Base-by-base conservation (phyloP, 2,113 vertebrate species). In the Herpailurus yagouaroundi region DNA sequence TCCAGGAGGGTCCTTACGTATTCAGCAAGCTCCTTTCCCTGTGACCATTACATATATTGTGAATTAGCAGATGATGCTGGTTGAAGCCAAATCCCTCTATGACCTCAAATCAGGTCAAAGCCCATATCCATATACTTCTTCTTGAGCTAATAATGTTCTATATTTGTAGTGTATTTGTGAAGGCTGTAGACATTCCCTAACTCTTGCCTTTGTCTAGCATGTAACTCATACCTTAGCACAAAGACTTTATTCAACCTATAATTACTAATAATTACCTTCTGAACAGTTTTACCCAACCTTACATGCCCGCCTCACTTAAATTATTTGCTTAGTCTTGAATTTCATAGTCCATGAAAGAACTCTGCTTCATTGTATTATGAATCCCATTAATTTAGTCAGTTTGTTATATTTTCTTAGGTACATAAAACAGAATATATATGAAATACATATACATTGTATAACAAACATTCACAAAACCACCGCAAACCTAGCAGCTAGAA, bases 171-270 rank as follows among this genome's bases (percentile, higher is more conserved):
- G 29, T 8, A 50, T 64, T 81, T 88, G n/a, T n/a, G 38, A 71
- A 90, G 79, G 82, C 69, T 12, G 12, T 48, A 64, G 52, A 6
- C 12, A 55, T 71, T 89, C 48, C 3, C 36, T 86, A 45, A 79
- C 50, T 94, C n/a, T 89, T 95, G 16, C 33, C 52, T 88, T 93
- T 91, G 68, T 74, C 23, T 93, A 76, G n/a, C 41, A 38, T 79
- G 15, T 41, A 77, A 9, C 45, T 82, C 27, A 23, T 77, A 76
- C 89, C 73, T 86, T 68, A 71, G 45, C 55, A 92, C 7, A 66
- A 95, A 79, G 73, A 55, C n/a, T 91, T 95, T 45, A 74, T 94
- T 80, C 55, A 82, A 19, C 7, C 25, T 64, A 41, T 69, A 82
- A 90, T 81, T 84, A 87, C 13, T n/a, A 88, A 82, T 92, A 88